These are phyloP conservation scores for Pao palembangensis DNA, from an alignment of 2,113 vertebrate species.

Conservation along the genomic window DNA sequence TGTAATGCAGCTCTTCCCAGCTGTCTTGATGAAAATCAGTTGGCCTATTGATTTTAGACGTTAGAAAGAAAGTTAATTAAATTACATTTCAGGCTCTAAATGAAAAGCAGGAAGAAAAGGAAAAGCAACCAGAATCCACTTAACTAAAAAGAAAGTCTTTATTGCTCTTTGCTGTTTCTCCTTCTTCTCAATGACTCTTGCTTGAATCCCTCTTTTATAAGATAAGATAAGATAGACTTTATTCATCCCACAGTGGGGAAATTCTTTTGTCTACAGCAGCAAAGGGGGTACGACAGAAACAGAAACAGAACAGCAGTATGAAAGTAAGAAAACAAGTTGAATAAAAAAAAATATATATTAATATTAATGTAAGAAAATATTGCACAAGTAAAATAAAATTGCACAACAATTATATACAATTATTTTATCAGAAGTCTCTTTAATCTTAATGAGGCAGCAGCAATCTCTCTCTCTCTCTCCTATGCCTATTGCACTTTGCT, in stretches of 20 bases:
- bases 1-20: slow-evolving; percentile 11
- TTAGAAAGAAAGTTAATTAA: slow-evolving; percentile 32
- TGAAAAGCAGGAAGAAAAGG: background rate
- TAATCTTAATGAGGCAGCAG: slow-evolving; percentile 15
- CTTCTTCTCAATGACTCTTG: background rate
- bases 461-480: background rate
- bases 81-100: slow-evolving; percentile 33
- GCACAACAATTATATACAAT: no score
- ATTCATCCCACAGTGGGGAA: no score
- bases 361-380: no score
- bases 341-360: no score
- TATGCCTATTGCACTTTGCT: slow-evolving; percentile 5
- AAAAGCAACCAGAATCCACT: background rate
- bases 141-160: background rate
- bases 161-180: no score
- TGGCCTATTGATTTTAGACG: slow-evolving; percentile 57
- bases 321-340: no score
- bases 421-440: slow-evolving; percentile 10
- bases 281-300: no score
- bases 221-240: no score
- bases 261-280: no score
- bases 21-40: slow-evolving; percentile 6
- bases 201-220: slow-evolving; percentile 13
- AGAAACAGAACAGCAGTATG: no score
- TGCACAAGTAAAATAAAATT: no score